Evolutionary conservation across 1,140 invertebrate genomes (phyloP).

Genomic region (Asobara japonica): DNA sequence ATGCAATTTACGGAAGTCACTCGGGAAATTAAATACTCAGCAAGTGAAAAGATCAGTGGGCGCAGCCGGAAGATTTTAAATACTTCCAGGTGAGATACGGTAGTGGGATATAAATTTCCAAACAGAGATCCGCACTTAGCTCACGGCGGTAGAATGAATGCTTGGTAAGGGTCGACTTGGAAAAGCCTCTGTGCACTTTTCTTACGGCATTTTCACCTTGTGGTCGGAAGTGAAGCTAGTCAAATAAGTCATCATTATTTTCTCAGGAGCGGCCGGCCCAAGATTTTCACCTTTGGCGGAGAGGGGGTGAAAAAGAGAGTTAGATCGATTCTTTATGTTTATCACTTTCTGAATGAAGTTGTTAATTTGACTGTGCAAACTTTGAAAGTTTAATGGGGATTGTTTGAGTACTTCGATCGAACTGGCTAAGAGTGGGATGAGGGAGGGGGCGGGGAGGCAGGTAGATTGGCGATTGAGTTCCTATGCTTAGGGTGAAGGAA

Average conservation of each 20-base stretch:
- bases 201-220: conserved; percentile 3
- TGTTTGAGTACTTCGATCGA: not conserved
- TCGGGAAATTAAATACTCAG: conserved; percentile 2
- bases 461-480: not conserved
- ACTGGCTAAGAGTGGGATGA: too few species aligned
- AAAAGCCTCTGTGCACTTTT: not conserved
- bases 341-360: conserved; percentile 1
- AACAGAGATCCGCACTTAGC: conserved; percentile 12
- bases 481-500: not conserved
- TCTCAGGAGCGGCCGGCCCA: not conserved
- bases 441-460: not conserved
- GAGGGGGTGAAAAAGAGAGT: too few species aligned
- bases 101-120: conserved; percentile 4
- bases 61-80: not conserved
- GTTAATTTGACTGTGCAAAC: conserved; percentile 1
- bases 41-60: not conserved
- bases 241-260: conserved; percentile 4
- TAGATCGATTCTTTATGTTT: not conserved
- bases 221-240: not conserved
- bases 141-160: conserved; percentile 8
- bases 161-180: not conserved
- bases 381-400: not conserved
- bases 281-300: not conserved
- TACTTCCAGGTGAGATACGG: conserved; percentile 12
- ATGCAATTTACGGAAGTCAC: conserved; percentile 7